phyloP scores from a whole-genome alignment of 2,797 vertebrate genomes.

The Meriones psammophilus region DNA sequence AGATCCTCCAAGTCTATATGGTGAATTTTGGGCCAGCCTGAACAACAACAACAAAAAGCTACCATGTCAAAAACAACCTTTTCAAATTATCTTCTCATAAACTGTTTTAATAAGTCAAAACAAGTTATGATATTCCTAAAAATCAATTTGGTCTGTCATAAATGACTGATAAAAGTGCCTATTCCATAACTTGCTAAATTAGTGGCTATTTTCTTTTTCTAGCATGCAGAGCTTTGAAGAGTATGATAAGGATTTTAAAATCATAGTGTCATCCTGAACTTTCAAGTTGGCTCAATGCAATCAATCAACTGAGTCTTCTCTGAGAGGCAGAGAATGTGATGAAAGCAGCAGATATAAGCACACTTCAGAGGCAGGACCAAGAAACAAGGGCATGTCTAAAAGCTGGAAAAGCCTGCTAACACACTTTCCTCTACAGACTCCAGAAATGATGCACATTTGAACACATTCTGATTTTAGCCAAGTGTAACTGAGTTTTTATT shows the following conservation, averaged over 20 bases:
- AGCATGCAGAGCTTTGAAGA: background rate
- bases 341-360: background rate
- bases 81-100: background rate
- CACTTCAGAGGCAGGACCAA: background rate
- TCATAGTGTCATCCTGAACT: background rate
- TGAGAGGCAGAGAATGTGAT: background rate
- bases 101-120: background rate
- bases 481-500: background rate
- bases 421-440: fast-evolving
- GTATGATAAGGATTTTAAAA: background rate
- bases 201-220: background rate
- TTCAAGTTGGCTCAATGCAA: background rate
- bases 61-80: background rate
- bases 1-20: no score
- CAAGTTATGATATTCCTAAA: background rate
- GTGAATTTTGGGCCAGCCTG: background rate
- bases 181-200: background rate
- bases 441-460: background rate
- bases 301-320: background rate
- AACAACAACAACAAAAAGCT: background rate
- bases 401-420: background rate
- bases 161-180: background rate
- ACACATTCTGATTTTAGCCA: background rate
- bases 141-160: background rate
- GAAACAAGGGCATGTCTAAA: background rate